phyloP scores from a whole-genome alignment of 2,797 vertebrate genomes.

The Thalassophryne amazonica region DNA sequence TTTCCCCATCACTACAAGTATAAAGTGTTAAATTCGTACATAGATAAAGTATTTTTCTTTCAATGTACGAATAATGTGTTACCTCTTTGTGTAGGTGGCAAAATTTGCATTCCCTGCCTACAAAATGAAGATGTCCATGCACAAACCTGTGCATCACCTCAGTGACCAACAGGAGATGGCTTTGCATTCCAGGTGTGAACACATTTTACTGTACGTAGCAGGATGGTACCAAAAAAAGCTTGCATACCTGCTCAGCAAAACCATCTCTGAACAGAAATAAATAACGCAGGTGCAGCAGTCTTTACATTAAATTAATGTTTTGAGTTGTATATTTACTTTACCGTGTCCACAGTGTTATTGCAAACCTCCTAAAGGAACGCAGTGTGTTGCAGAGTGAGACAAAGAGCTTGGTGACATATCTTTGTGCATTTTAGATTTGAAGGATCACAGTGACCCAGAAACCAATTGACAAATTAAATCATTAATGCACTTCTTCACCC shows the following conservation, averaged over 20 bases:
- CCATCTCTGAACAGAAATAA: background rate
- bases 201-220: constrained; percentile 1
- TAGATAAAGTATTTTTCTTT: too few relatives aligned
- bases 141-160: background rate
- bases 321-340: constrained; percentile 3
- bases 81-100: too few relatives aligned
- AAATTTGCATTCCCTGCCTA: background rate
- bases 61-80: too few relatives aligned
- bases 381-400: too few relatives aligned
- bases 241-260: constrained; percentile 34
- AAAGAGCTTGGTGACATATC: too few relatives aligned
- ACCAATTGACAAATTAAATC: background rate
- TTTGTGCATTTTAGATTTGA: background rate
- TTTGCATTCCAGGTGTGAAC: constrained; percentile 18
- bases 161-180: background rate
- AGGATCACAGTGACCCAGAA: background rate
- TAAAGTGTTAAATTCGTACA: too few relatives aligned
- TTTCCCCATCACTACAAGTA: too few relatives aligned
- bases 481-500: background rate
- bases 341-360: constrained; percentile 1
- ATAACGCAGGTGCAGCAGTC: constrained; percentile 15
- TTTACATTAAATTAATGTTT: constrained; percentile 17
- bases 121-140: background rate
- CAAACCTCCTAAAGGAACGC: too few relatives aligned
- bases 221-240: constrained; percentile 5